These are phyloP conservation scores for Thecophora atra DNA, from an alignment of 2,888 invertebrate species.

Conservation along the genomic window DNA sequence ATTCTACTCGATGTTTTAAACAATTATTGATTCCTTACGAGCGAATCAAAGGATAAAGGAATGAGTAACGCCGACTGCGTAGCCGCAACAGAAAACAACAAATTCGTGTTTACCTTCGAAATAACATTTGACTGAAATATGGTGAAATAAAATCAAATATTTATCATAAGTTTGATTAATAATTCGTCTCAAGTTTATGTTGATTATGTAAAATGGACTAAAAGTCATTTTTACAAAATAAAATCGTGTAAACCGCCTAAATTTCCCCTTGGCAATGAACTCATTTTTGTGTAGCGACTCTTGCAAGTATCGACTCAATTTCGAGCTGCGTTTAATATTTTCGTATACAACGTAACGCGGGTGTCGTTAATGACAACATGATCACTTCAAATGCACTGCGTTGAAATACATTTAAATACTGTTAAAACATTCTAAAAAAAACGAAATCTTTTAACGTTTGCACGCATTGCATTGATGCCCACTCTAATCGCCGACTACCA, in stretches of 20 bases:
- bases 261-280: slow-evolving; percentile 26
- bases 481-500: neutral
- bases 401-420: neutral
- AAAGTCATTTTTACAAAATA: neutral
- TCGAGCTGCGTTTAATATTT: neutral
- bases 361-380: slow-evolving; percentile 10
- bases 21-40: too few relatives aligned
- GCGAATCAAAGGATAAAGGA: too few relatives aligned
- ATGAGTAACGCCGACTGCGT: too few relatives aligned
- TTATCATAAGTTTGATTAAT: too few relatives aligned
- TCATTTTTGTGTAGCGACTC: slow-evolving; percentile 14
- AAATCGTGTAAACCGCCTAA: slow-evolving; percentile 5
- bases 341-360: neutral
- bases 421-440: neutral
- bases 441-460: neutral
- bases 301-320: neutral
- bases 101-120: too few relatives aligned
- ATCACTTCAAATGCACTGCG: slow-evolving; percentile 8
- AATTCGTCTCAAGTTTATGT: too few relatives aligned
- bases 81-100: too few relatives aligned
- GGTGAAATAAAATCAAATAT: too few relatives aligned
- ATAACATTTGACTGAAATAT: too few relatives aligned
- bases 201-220: too few relatives aligned
- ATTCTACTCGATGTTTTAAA: too few relatives aligned
- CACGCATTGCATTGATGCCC: neutral